Base-by-base conservation (phyloP, 2,113 vertebrate species). In the Carassius gibelio region DNA sequence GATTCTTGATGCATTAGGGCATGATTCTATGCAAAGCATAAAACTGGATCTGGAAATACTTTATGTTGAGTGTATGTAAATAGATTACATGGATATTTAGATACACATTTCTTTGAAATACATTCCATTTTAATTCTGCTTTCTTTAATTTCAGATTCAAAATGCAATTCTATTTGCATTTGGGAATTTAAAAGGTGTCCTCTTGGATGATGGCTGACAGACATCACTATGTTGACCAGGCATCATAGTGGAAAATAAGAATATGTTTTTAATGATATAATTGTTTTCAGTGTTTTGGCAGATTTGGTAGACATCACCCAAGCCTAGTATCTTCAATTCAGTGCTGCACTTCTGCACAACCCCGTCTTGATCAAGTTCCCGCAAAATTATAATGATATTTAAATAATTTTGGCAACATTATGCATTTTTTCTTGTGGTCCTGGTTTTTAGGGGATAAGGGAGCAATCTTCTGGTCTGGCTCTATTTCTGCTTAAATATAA, bases 401-500 rank as follows among this genome's bases (percentile, higher is more conserved):
- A 7, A 57, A 57, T 36, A 21, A 59, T 59, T 77, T 77, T 21
- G 50, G 1, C 76, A 78, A 23, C 48, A 8, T 57, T 38, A 66
- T 21, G 50, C 4, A 57, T 42, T 82, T 86, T 75, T 66, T 34
- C 55, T 19, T 26, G 68, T 19, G 8, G 55, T 45, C 66, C 52
- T 36, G 42, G 90, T 45, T 90, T 94, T 92, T 91, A 90, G 90
- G 90, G 91, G 92, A 93, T 91, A 88, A 89, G 88, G 85, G 36
- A 0, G 69, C 88, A 90, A 86, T 85, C 87, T 85, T 88, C 84
- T 72, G 74, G 9, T 87, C 74, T 72, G 2, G 21, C 88, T 89
- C 91, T 92, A 92, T 94, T 92, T 90, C 88, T 75, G 66, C 82
- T 91, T 88, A 69, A 90, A 94, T 84, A 87, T 90, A 92, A 92